A percentile compares a stretch with the other conserved stretches of the same genome.
Evolutionary conservation across 1,140 invertebrate genomes (phyloP).

Genomic region (Drosophila setifemur): DNA sequence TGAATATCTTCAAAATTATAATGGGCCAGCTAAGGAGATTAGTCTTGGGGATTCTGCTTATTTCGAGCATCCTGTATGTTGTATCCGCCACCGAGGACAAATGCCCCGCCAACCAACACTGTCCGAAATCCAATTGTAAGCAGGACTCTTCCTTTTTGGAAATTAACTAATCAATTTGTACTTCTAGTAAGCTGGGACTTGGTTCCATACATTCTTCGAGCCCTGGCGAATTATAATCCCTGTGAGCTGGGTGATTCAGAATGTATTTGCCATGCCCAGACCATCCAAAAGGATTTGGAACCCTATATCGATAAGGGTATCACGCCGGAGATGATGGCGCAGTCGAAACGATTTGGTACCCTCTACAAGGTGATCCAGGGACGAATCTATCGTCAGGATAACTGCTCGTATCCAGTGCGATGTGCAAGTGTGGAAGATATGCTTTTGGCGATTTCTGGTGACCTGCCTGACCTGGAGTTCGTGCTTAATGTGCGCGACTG

Average conservation of each 20-base stretch:
- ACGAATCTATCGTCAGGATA: slow-evolving; percentile 90
- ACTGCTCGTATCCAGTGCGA: slow-evolving; percentile 96
- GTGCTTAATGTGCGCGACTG: slow-evolving; percentile 95
- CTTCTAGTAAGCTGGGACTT: slow-evolving; percentile 27
- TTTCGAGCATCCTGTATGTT: background rate
- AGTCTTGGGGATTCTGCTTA: background rate
- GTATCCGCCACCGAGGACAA: background rate
- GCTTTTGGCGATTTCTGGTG: slow-evolving; percentile 86
- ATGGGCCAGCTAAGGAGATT: background rate
- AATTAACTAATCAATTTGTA: background rate
- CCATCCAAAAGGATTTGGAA: slow-evolving; percentile 88
- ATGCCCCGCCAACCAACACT: background rate
- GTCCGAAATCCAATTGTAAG: background rate
- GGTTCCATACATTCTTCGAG: slow-evolving; percentile 62
- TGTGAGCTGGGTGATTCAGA: slow-evolving; percentile 67
- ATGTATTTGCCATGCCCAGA: slow-evolving; percentile 86
- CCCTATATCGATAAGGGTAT: slow-evolving; percentile 87
- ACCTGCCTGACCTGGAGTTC: slow-evolving; percentile 93
- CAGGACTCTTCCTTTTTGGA: background rate
- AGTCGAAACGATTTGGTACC: slow-evolving; percentile 85
- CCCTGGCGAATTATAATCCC: slow-evolving; percentile 21
- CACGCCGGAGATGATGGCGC: slow-evolving; percentile 85
- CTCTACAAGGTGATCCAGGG: slow-evolving; percentile 90
- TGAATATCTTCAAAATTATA: background rate
- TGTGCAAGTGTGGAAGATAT: slow-evolving; percentile 97